Evolutionary conservation across 1,140 invertebrate genomes (phyloP), one percentile per base, ranked within the genome.

Genomic region (Panulirus ornatus): DNA sequence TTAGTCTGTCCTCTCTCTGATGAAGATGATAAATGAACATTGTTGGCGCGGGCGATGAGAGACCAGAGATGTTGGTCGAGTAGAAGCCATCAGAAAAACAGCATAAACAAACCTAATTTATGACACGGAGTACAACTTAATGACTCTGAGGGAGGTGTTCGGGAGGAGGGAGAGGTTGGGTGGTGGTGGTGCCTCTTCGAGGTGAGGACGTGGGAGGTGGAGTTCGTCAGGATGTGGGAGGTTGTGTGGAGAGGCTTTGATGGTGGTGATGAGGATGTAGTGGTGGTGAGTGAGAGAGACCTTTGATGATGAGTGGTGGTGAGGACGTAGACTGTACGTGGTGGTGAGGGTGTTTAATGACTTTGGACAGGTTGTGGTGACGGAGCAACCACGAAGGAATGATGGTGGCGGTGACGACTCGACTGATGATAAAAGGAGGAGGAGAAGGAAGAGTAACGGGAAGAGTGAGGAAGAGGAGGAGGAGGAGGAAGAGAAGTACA

Each of bases 31-130:
- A 58, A 19, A 58, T 8, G 14, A 19, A 22, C 14, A 14, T 58
- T 14, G 11, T 3, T 0, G 0, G 79, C 8, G 51, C 14, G 79
- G 14, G 44, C 34, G 82, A 70, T 42, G 82, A 84, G 82, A 71
- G 82, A 42, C 82, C n/a, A 30, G 36, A 40, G 82, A 71, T 38
- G 66, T 84, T 44, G 82, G 19, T n/a, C n/a, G n/a, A n/a, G n/a
- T n/a, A n/a, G n/a, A n/a, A n/a, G n/a, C n/a, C 81, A 70, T 84
- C 58, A 70, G 54, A 84, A 84, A 66, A 84, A 84, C 58, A 36
- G 81, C 54, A 70, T 84, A 84, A 84, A 84, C 81, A 84, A 82
- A 82, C 58, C 81, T 84, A 70, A 84, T 66, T 84, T 84, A 84
- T 84, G 71, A 63, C 82, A 42, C 9, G 40, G 82, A 71, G 63